Base-by-base conservation (phyloP, 2,888 invertebrate species). In the Corbicula japonica region DNA sequence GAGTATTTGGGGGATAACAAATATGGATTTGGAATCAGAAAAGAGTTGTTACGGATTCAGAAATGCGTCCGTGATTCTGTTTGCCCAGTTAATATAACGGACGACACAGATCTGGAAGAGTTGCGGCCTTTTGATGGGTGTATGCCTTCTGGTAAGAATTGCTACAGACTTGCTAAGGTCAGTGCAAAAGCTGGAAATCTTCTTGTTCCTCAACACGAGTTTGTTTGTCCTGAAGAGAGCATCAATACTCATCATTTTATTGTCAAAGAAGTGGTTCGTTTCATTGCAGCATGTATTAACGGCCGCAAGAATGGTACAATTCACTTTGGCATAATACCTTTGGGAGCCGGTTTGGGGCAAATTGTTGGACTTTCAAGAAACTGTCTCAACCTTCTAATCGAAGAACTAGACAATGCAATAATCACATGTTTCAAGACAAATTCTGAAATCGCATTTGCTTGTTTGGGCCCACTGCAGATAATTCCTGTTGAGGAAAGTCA, bases 241-340 rank as follows among this genome's bases (percentile, higher is more conserved):
- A 12, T 5, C 5, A 32, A 35, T 23, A 44, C 34, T 28, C 35
- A 23, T 28, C 28, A 62, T n/a, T 72, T 30, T 34, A 60, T 77
- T 41, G 72, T 41, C 5, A 77, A 54, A 34, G 77, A 77, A 52
- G 28, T 44, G 18, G 34, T 72, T 3, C 28, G 56, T 10, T 77
- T 77, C 48, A 15, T 58, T 21, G 34, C 46, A 35, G 77, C 77
- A n/a, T 77, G 72, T 35, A 52, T 77, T 12, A 77, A 77, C 34
- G 50, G 58, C 10, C 30, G 72, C 3, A 65, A 62, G 18, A 77
- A 77, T 44, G 77, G 77, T 26, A 77, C 77, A 6, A 77, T 77
- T 12, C 77, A 77, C 44, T 77, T 77, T 62, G 77, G 77, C 18
- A 72, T 77, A 21, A 52, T 46, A 28, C 48, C 50, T 4, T 26